Percentiles rank a stretch among this genome's conserved stretches.
These are phyloP conservation scores for Ophiodon elongatus DNA, from an alignment of 2,113 vertebrate genomes.

Conservation along the genomic window DNA sequence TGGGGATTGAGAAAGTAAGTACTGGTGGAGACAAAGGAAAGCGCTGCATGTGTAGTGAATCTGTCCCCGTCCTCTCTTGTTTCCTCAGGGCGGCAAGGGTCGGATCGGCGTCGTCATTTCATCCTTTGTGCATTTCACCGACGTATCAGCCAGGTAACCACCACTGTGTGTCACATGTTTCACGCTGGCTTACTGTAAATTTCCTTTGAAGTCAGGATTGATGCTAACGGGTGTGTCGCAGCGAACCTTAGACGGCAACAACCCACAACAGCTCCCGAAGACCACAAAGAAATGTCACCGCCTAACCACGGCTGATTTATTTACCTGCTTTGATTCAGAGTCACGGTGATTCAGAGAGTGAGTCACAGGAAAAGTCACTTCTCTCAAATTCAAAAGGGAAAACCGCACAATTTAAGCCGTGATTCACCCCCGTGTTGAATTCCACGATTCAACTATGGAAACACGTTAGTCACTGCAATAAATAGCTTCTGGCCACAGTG, in stretches of 20 bases:
- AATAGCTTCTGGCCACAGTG: conserved; percentile 60
- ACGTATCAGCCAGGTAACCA: conserved; percentile 93
- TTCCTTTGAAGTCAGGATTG: conserved; percentile 1
- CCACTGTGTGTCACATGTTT: background rate
- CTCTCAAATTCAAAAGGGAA: conserved; percentile 41
- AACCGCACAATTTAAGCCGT: conserved; percentile 52
- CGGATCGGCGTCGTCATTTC: conserved; percentile 95
- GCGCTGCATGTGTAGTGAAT: conserved; percentile 33
- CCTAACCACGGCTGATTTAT: conserved; percentile 33
- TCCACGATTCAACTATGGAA: conserved; percentile 70
- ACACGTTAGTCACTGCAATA: conserved; percentile 39
- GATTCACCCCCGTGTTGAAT: conserved; percentile 73
- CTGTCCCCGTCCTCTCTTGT: conserved; percentile 21
- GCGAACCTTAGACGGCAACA: conserved; percentile 17
- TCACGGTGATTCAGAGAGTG: conserved; percentile 68
- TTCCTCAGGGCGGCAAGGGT: conserved; percentile 91
- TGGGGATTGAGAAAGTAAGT: background rate
- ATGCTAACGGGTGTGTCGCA: conserved; percentile 1
- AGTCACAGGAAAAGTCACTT: conserved; percentile 49
- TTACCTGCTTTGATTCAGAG: conserved; percentile 29
- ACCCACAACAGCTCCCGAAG: conserved; percentile 34
- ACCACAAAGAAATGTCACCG: conserved; percentile 43
- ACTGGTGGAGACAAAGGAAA: background rate
- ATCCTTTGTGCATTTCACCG: conserved; percentile 96
- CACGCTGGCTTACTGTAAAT: conserved; percentile 21